Percentiles rank a stretch among this genome's conserved stretches.
Conservation (phyloP, 2,888 invertebrate species). For the Parnassius orleans region DNA sequence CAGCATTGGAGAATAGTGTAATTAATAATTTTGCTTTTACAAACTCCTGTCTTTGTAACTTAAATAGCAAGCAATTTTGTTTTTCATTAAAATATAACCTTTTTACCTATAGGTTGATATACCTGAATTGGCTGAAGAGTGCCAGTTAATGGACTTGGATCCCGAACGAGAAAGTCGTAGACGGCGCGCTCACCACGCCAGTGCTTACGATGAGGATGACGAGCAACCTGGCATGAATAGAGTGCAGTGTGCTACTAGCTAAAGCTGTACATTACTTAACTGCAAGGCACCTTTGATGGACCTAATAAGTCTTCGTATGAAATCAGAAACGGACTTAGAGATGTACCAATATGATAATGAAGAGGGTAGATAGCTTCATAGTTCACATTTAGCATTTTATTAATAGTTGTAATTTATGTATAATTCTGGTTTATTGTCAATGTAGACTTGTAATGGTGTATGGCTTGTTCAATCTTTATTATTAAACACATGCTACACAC, state of each 20-base stretch:
- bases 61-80: too few relatives aligned
- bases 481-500: too few relatives aligned
- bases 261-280: constrained; percentile 42
- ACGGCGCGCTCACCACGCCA: constrained; percentile 81
- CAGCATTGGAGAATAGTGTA: too few relatives aligned
- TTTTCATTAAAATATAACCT: too few relatives aligned
- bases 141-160: constrained; percentile 86
- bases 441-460: not conserved
- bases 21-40: too few relatives aligned
- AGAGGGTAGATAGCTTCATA: too few relatives aligned
- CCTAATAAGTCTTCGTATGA: constrained; percentile 18
- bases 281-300: constrained; percentile 24
- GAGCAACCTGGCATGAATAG: constrained; percentile 85
- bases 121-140: constrained; percentile 90
- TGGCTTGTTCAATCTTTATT: too few relatives aligned
- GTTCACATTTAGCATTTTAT: too few relatives aligned
- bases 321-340: constrained; percentile 3
- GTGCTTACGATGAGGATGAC: constrained; percentile 88
- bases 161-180: constrained; percentile 86
- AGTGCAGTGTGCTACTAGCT: constrained; percentile 90
- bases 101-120: constrained; percentile 68
- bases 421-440: not conserved
- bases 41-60: too few relatives aligned
- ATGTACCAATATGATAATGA: not conserved
- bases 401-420: not conserved